A percentile compares a stretch with the other conserved stretches of the same genome.
Conservation (phyloP, 2,797 vertebrate species). For the Cottoperca gobio region DNA sequence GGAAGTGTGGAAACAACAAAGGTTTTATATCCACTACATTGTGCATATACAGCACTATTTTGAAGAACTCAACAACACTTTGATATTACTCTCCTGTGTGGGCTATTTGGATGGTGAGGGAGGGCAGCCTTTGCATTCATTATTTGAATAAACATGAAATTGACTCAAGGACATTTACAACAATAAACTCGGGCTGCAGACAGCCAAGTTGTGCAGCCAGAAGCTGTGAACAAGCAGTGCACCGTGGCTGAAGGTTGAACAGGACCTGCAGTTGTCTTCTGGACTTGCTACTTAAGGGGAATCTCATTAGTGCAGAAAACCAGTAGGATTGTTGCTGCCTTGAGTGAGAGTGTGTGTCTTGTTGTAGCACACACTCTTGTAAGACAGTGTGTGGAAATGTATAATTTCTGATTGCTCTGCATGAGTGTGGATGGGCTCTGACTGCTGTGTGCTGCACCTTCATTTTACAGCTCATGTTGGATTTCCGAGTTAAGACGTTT, state of each 20-base stretch:
- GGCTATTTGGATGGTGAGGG: not conserved
- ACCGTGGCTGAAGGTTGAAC: constrained; percentile 43
- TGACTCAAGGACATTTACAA: constrained; percentile 34
- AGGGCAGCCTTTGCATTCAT: constrained; percentile 16
- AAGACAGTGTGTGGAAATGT: not conserved
- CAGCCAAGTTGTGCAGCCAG: constrained; percentile 2
- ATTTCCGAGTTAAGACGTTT: not conserved
- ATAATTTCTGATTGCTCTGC: not conserved
- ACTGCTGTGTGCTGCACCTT: not conserved
- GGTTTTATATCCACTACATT: not conserved
- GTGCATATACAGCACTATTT: constrained; percentile 1
- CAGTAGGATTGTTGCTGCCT: not conserved
- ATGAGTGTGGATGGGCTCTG: not conserved
- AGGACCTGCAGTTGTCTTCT: constrained; percentile 37
- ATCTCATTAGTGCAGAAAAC: constrained; percentile 58
- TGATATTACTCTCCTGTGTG: constrained; percentile 16
- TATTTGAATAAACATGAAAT: constrained; percentile 46
- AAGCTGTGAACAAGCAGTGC: constrained; percentile 8
- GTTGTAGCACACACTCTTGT: not conserved
- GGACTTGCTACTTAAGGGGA: constrained; percentile 36
- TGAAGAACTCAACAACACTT: constrained; percentile 19
- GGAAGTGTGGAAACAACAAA: constrained; percentile 9
- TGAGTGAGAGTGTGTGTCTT: not conserved
- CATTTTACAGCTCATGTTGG: not conserved
- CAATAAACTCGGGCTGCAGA: constrained; percentile 22